Base-by-base conservation (phyloP, 2,797 vertebrate species). In the Clarias platycephalus region DNA sequence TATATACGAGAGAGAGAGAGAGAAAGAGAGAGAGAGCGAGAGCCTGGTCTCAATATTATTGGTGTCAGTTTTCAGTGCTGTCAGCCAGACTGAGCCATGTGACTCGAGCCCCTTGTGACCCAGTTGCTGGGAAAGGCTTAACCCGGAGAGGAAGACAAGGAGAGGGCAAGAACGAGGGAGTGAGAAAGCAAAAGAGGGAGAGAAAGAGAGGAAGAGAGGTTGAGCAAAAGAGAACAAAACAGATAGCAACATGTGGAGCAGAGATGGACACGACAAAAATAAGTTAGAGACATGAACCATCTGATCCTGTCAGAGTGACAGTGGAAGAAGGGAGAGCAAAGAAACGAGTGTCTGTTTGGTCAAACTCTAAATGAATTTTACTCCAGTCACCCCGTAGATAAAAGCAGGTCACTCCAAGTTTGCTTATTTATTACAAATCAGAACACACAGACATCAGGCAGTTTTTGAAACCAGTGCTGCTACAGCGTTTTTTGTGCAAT, bases 61-160 rank as follows among this genome's bases (percentile, higher is more conserved):
- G 24, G 82, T 84, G 76, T 83, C 84, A 80, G 83, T 83, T 82
- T 86, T 77, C 79, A 86, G 87, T 28, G 44, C 12, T 5, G 66
- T 64, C 55, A 20, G 62, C 81, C 80, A 85, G 71, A 58, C 18
- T 78, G 44, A 44, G 60, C 78, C 84, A 87, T 67, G 83, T 86
- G 87, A 90, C 84, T 85, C 7, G 8, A n/a, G 68, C 76, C 77
- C 85, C 81, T 74, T 80, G 86, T 80, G 85, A 72, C 83, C 76
- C 74, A 84, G 80, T 77, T 85, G 86, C 84, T 90, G 89, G 89
- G 88, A 90, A 90, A 87, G 55, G 18, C 84, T 78, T 89, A 87
- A 89, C 89, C 88, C 78, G 26, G 10, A 88, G 83, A 31, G 55
- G 66, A 87, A 79, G 77, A 83, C 68, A 31, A 22, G 62, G 20